Evolutionary conservation across 2,113 vertebrate species (phyloP).

Genomic region (Prionailurus viverrinus): DNA sequence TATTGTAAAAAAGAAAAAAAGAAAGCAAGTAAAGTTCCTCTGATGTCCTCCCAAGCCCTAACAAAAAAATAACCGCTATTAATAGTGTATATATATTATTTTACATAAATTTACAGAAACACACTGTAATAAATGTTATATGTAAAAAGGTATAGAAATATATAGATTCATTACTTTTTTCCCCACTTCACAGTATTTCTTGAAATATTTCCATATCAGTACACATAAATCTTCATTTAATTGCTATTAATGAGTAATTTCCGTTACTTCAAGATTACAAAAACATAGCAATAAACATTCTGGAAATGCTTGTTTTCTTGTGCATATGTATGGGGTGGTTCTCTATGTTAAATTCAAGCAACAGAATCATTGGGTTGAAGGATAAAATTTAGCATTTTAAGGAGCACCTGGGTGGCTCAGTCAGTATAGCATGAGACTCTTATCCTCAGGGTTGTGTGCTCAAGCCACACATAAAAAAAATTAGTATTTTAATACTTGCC

Average conservation of each 20-base stretch:
- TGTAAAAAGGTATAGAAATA: constrained; percentile 18
- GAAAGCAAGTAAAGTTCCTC: neutral
- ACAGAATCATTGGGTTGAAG: neutral
- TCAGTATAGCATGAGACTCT: no score
- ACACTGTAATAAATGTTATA: neutral
- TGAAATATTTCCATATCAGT: constrained; percentile 1
- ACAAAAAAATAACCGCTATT: neutral
- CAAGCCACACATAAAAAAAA: no score
- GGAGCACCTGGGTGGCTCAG: no score
- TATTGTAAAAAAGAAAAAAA: neutral
- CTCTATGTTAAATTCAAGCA: neutral
- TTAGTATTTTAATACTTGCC: neutral
- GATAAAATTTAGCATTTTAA: neutral
- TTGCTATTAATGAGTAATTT: neutral
- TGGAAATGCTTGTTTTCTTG: neutral
- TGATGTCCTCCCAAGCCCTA: neutral
- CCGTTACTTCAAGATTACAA: constrained; percentile 36
- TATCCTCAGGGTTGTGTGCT: no score
- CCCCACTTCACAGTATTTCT: neutral
- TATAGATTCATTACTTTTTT: constrained; percentile 5
- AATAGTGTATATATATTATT: neutral
- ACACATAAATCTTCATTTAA: neutral
- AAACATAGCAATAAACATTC: neutral
- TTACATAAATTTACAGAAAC: neutral
- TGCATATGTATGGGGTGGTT: neutral